phyloP scores from a whole-genome alignment of 2,113 vertebrate genomes.

The Gopherus flavomarginatus region DNA sequence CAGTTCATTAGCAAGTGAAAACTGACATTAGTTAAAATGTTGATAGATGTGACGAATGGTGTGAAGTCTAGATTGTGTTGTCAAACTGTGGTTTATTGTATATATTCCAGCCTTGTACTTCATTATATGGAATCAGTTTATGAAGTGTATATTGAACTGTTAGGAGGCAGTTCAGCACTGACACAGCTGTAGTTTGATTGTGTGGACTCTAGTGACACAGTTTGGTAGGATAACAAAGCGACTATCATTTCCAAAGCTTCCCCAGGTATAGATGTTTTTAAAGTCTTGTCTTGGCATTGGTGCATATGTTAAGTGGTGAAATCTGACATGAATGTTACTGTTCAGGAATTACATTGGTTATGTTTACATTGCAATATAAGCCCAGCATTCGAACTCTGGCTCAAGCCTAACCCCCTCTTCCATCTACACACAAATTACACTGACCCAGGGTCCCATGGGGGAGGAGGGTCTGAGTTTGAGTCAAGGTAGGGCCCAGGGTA shows the following conservation, averaged over 20 bases:
- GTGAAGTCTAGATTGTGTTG: slow-evolving; percentile 71
- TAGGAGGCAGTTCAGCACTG: slow-evolving; percentile 37
- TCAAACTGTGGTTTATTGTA: slow-evolving; percentile 66
- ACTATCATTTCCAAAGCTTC: not conserved
- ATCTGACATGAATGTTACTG: not conserved
- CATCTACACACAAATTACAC: not conserved
- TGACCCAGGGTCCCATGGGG: not conserved
- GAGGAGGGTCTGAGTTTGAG: not conserved
- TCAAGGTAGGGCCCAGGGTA: not conserved
- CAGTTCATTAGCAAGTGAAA: slow-evolving; percentile 80
- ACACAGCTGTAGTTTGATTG: not conserved
- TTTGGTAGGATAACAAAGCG: not conserved
- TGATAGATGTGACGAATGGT: slow-evolving; percentile 74
- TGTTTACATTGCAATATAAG: not conserved
- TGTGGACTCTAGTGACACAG: rapidly evolving
- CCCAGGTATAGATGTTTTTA: not conserved
- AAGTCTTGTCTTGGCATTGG: not conserved
- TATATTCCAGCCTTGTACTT: slow-evolving; percentile 56
- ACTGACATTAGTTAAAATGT: slow-evolving; percentile 81
- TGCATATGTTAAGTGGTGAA: rapidly evolving
- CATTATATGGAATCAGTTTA: slow-evolving; percentile 23
- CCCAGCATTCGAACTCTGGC: not conserved
- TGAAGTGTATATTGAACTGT: slow-evolving; percentile 54
- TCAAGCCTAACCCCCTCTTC: not conserved
- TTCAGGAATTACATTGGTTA: not conserved